Evolutionary conservation across 2,113 vertebrate genomes (phyloP).

Genomic region (Misgurnus mizolepis): DNA sequence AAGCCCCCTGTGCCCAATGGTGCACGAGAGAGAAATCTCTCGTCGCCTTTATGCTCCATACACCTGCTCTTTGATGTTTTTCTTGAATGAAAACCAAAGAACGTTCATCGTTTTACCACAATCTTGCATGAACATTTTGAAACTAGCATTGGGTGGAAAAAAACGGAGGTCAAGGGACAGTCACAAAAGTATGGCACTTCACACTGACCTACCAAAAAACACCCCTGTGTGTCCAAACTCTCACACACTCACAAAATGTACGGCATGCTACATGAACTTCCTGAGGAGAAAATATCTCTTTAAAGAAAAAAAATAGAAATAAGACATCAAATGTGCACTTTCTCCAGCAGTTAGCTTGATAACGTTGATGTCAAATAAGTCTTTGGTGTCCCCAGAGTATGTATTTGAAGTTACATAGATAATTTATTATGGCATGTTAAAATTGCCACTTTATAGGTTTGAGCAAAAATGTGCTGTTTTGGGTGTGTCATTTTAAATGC

Average conservation of each 20-base stretch:
- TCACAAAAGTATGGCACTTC: not conserved
- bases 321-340: no score
- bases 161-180: conserved; percentile 13
- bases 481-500: no score
- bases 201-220: not conserved
- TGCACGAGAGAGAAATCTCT: not conserved
- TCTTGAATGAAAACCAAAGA: not conserved
- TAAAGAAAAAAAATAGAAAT: no score
- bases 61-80: conserved; percentile 29
- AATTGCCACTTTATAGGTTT: no score
- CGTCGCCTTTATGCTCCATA: not conserved
- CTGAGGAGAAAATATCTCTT: not conserved
- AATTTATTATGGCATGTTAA: no score
- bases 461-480: no score
- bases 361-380: no score
- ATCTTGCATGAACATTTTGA: not conserved
- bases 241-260: not conserved
- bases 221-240: not conserved
- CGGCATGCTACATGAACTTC: not conserved
- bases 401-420: no score
- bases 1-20: not conserved
- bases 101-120: not conserved
- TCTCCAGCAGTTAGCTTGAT: no score
- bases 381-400: no score
- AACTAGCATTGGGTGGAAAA: not conserved